phyloP scores from a whole-genome alignment of 2,797 vertebrate species.

The Picus viridis region DNA sequence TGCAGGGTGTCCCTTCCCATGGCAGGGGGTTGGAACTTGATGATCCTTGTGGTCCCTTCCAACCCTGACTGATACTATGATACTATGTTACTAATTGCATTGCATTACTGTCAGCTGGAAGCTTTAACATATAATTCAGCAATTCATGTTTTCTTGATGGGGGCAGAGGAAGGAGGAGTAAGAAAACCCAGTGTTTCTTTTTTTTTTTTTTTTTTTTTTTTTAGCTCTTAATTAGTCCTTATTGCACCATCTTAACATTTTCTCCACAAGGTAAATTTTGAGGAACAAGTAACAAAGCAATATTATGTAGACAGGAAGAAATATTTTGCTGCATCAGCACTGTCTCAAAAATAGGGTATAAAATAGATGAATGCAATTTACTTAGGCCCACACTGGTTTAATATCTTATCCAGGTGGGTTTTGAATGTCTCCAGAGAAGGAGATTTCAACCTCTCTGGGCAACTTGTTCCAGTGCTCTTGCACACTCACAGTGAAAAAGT shows the following conservation, averaged over 20 bases:
- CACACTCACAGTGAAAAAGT: no score
- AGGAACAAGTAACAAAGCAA: neutral
- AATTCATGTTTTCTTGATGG: neutral
- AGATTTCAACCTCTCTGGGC: no score
- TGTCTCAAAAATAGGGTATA: neutral
- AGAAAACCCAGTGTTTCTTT: fast-evolving
- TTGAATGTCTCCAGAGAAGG: no score
- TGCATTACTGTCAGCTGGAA: neutral
- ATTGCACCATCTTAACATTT: neutral
- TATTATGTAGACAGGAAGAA: neutral
- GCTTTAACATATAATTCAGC: neutral
- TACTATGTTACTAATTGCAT: no score
- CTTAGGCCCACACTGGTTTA: neutral
- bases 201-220: neutral
- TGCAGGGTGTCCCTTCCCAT: no score
- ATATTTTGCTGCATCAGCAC: neutral
- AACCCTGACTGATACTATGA: no score
- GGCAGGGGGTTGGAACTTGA: no score
- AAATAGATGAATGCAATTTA: neutral
- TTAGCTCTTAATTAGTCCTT: neutral
- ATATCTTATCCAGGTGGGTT: neutral
- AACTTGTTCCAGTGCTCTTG: no score
- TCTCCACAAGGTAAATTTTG: neutral
- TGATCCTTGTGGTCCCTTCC: no score
- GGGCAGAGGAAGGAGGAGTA: neutral